These are phyloP conservation scores for Gambusia holbrooki DNA, from an alignment of 2,113 vertebrate species.

Conservation along the genomic window DNA sequence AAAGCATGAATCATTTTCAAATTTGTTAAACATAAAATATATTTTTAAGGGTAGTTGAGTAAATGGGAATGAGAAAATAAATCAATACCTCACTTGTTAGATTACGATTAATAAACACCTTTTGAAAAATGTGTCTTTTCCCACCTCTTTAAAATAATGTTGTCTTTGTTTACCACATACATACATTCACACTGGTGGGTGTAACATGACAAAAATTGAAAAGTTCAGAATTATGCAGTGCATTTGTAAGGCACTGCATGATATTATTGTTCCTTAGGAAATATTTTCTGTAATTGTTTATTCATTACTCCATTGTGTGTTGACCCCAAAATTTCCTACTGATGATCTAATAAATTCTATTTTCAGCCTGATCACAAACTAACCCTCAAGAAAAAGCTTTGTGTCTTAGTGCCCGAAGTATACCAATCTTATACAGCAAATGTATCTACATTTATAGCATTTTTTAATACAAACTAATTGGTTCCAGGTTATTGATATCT, in stretches of 20 bases:
- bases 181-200: background rate
- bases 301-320: conserved; percentile 31
- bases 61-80: too few relatives aligned
- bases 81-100: background rate
- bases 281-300: conserved; percentile 44
- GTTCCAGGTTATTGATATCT: background rate
- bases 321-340: conserved; percentile 9
- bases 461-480: background rate
- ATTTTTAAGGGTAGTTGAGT: too few relatives aligned
- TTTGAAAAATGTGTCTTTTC: too few relatives aligned
- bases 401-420: background rate
- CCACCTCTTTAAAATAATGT: background rate
- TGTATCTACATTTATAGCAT: background rate
- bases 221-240: background rate
- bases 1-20: too few relatives aligned
- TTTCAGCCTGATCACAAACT: conserved; percentile 4
- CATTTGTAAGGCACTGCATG: background rate
- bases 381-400: background rate
- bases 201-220: background rate
- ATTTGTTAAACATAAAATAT: too few relatives aligned
- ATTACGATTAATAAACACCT: background rate
- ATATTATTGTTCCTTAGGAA: conserved; percentile 4
- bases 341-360: conserved; percentile 19
- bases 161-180: background rate
- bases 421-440: background rate